phyloP scores from a whole-genome alignment of 2,113 vertebrate genomes.

The Eretmochelys imbricata region DNA sequence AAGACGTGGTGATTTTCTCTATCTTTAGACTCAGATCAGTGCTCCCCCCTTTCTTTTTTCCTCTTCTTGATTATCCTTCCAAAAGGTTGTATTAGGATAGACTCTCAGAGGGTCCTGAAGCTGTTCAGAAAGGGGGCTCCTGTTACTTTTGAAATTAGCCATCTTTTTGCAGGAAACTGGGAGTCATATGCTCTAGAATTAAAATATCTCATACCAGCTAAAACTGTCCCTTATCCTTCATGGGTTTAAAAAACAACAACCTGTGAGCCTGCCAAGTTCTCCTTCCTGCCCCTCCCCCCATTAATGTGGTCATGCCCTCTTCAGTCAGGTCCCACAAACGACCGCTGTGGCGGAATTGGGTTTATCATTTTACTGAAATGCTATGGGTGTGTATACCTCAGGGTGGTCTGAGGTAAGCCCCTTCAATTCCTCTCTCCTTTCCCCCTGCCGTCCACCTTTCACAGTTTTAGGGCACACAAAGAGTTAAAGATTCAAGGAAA shows the following conservation, averaged over 20 bases:
- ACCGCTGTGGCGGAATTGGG: neutral
- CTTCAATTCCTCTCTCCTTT: neutral
- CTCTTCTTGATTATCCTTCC: rapidly evolving
- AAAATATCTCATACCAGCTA: neutral
- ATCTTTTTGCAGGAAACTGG: neutral
- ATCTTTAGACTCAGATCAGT: neutral
- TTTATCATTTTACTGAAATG: neutral
- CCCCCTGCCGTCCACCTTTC: neutral
- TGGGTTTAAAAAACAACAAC: neutral
- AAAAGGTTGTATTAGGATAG: neutral
- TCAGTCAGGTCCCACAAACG: neutral
- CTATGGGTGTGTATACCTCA: neutral
- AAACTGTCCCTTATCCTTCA: neutral
- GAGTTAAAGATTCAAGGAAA: neutral
- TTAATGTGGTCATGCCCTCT: neutral
- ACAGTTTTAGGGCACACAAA: neutral
- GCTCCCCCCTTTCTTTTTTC: neutral
- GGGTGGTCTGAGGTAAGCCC: neutral
- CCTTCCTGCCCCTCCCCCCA: neutral
- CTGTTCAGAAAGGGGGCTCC: neutral
- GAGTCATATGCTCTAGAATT: neutral
- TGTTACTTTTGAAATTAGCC: neutral
- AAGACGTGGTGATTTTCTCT: neutral
- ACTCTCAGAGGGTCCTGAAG: neutral
- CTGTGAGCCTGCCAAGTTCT: neutral